Percentiles rank a stretch among this genome's conserved stretches.
Conservation (phyloP, 92 coral and sea anemone species). For the Muricea muricata region DNA sequence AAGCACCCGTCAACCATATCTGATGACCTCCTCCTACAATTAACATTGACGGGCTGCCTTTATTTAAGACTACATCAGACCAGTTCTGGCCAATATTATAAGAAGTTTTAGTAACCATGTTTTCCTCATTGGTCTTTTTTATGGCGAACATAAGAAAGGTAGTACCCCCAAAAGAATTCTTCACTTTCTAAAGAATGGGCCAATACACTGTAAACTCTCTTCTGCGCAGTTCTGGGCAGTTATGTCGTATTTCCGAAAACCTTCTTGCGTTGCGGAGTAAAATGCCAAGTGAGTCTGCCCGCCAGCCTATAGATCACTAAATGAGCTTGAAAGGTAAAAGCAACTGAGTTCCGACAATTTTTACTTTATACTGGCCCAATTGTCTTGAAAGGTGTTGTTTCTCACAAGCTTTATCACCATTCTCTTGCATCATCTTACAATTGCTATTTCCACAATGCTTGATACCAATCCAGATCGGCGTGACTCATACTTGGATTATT, state of each 20-base stretch:
- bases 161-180: not conserved
- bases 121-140: not conserved
- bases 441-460: not conserved
- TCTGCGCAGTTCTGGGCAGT: not conserved
- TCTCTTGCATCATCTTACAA: not conserved
- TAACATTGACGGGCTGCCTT: constrained; percentile 18
- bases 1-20: not conserved
- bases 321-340: no score
- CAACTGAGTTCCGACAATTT: no score
- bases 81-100: not conserved
- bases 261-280: not conserved
- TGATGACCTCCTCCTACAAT: not conserved
- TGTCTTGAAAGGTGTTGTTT: not conserved
- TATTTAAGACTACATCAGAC: not conserved
- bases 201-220: not conserved
- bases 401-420: not conserved
- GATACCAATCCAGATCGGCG: constrained; percentile 8
- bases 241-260: not conserved
- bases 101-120: not conserved
- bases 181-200: no score
- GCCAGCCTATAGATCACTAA: no score
- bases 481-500: not conserved
- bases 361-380: not conserved
- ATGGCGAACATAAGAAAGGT: not conserved
- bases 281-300: constrained; percentile 11